Evolutionary conservation across 2,113 vertebrate species (phyloP).

Genomic region (Pluvialis apricaria): DNA sequence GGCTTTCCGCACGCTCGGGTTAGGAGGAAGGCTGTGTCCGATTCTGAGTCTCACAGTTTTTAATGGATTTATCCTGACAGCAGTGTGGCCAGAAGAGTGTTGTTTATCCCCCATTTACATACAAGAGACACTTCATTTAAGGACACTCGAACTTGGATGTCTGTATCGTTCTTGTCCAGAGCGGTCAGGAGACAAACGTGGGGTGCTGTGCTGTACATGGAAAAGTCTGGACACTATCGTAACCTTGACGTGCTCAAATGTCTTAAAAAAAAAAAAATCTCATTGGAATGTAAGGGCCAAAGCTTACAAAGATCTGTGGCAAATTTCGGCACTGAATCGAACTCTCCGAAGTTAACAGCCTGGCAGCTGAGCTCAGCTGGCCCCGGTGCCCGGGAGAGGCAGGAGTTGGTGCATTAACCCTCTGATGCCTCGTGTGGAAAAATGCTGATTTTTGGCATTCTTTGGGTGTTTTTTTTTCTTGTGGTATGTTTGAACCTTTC

Average conservation of each 20-base stretch:
- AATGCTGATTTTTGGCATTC: not conserved
- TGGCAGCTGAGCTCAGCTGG: not conserved
- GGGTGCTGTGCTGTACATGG: not conserved
- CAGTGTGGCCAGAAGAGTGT: not conserved
- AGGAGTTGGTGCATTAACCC: not conserved
- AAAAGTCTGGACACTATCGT: not conserved
- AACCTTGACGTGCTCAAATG: not conserved
- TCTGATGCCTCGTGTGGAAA: not conserved
- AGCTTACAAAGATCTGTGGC: not conserved
- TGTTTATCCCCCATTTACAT: not conserved
- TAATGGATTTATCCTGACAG: not conserved
- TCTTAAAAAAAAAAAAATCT: not conserved
- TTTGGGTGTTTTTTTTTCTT: not conserved
- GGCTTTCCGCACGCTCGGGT: not conserved
- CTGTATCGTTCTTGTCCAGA: not conserved
- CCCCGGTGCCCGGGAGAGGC: not conserved
- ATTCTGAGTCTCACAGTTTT: not conserved
- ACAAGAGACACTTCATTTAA: not conserved
- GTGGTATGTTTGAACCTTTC: not conserved
- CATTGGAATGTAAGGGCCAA: not conserved
- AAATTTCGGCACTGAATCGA: not conserved
- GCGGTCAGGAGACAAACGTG: accelerated
- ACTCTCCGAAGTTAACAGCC: accelerated
- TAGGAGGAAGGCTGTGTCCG: not conserved
- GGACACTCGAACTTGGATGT: not conserved